Conservation (phyloP, 2,797 vertebrate genomes). For the Odontamblyopus rebecca region DNA sequence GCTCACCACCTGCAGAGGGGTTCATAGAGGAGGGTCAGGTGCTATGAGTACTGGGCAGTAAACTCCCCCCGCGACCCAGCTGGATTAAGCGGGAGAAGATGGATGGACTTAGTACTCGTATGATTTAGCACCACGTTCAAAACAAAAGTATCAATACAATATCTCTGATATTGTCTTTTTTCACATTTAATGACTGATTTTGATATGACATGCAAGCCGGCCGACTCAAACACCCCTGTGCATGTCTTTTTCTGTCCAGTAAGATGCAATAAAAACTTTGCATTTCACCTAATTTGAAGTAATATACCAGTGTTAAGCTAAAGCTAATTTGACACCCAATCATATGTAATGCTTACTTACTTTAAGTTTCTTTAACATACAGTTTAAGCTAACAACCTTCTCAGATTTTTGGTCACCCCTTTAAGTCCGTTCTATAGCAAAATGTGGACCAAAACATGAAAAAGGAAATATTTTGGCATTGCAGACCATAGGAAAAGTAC, state of each 20-base stretch:
- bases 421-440: slow-evolving; percentile 19
- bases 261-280: slow-evolving; percentile 40
- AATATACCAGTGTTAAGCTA: slow-evolving; percentile 65
- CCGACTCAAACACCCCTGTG: slow-evolving; percentile 28
- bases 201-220: slow-evolving; percentile 41
- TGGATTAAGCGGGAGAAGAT: too few species aligned
- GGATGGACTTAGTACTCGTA: slow-evolving; percentile 1
- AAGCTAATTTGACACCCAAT: slow-evolving; percentile 34
- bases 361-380: slow-evolving; percentile 21
- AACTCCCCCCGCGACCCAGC: too few species aligned
- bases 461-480: slow-evolving; percentile 15
- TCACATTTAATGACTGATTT: not conserved
- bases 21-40: too few species aligned
- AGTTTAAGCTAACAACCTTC: slow-evolving; percentile 30
- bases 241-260: slow-evolving; percentile 18
- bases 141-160: not conserved
- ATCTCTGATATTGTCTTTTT: not conserved
- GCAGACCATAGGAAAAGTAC: not conserved
- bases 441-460: slow-evolving; percentile 58
- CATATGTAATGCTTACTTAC: slow-evolving; percentile 18
- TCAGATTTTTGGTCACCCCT: slow-evolving; percentile 13
- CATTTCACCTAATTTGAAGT: slow-evolving; percentile 30
- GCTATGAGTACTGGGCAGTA: too few species aligned
- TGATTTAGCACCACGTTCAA: slow-evolving; percentile 30
- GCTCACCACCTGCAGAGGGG: too few species aligned